phyloP scores from a whole-genome alignment of 2,888 invertebrate species.

The Agrochola lota region DNA sequence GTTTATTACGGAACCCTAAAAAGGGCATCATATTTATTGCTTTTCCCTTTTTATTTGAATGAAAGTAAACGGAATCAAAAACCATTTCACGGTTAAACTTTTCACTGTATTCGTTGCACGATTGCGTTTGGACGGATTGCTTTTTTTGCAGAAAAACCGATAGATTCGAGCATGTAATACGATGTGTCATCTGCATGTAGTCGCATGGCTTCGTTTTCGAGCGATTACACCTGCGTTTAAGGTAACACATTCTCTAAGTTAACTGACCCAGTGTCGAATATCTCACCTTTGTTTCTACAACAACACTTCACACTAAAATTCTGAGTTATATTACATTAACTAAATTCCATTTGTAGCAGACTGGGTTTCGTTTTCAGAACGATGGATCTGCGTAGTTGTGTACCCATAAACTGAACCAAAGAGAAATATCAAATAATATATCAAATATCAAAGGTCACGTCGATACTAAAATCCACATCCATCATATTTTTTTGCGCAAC shows the following conservation, averaged over 20 bases:
- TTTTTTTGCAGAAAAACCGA: not conserved
- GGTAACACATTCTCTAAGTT: not conserved
- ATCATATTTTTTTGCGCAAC: conserved; percentile 1
- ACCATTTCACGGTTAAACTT: not conserved
- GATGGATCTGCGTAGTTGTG: too few relatives aligned
- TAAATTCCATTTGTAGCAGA: not conserved
- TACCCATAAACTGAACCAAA: not conserved
- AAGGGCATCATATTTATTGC: not conserved
- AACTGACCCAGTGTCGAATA: not conserved
- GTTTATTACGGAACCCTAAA: too few relatives aligned
- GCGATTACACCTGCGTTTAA: not conserved
- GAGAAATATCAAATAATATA: not conserved
- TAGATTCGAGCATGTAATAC: not conserved
- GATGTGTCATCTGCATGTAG: not conserved
- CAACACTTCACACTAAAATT: not conserved
- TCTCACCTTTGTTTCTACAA: not conserved
- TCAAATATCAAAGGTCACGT: not conserved
- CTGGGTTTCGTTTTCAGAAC: not conserved
- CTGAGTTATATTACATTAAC: not conserved
- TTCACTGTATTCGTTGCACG: not conserved
- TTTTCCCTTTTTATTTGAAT: not conserved
- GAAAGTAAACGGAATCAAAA: not conserved
- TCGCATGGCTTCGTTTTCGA: not conserved
- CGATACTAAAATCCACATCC: not conserved
- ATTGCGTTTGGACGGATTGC: not conserved